phyloP scores from a whole-genome alignment of 2,797 vertebrate species.

The Silurus lanzhouensis region DNA sequence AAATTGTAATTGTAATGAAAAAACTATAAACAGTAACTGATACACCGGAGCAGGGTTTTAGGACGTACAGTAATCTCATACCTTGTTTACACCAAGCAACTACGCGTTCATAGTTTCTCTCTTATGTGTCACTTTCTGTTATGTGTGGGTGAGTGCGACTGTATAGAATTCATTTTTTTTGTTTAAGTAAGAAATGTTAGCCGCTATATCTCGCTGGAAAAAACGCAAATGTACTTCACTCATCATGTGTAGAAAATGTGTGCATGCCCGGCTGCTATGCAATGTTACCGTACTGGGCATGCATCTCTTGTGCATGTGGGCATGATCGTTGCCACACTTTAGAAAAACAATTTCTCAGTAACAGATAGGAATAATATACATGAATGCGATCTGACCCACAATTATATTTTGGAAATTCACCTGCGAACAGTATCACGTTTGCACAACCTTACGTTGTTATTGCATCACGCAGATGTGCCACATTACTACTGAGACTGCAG shows the following conservation, averaged over 20 bases:
- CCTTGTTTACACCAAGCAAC: neutral
- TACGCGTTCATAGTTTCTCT: neutral
- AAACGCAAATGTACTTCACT: neutral
- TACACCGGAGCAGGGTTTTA: too few relatives aligned
- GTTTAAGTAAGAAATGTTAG: neutral
- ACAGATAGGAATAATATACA: neutral
- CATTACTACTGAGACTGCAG: neutral
- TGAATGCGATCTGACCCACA: neutral
- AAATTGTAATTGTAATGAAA: too few relatives aligned
- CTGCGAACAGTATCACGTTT: neutral
- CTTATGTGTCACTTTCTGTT: neutral
- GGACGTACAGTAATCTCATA: neutral
- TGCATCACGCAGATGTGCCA: neutral
- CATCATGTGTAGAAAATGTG: neutral
- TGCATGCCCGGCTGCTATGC: neutral
- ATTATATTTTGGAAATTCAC: neutral
- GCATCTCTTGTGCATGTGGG: neutral
- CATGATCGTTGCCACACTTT: neutral
- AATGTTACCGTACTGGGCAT: neutral
- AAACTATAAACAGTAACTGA: too few relatives aligned
- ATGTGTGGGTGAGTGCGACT: neutral
- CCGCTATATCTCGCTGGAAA: neutral
- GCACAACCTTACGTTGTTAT: neutral
- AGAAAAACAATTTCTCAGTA: neutral
- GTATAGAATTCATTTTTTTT: neutral